These are phyloP conservation scores for Muntiacus muntjak DNA, from an alignment of 2,113 vertebrate genomes.

Conservation along the genomic window DNA sequence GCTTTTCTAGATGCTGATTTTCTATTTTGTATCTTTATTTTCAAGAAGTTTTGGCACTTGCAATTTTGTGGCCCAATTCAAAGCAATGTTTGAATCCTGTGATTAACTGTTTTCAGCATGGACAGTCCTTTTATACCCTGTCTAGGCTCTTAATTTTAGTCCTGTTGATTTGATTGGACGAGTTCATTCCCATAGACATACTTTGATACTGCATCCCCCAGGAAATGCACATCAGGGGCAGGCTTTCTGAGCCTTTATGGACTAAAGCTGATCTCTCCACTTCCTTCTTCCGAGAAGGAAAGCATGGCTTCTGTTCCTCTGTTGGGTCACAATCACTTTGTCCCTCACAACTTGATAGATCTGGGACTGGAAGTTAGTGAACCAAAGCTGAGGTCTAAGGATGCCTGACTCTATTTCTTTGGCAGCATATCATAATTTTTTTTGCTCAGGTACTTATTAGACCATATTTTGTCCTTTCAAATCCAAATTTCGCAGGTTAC, in stretches of 20 bases:
- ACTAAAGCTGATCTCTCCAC: not conserved
- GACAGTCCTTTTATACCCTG: not conserved
- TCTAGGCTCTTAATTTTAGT: not conserved
- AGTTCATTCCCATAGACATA: not conserved
- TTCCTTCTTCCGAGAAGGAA: not conserved
- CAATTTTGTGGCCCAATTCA: not conserved
- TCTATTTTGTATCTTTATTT: not conserved
- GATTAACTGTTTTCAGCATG: not conserved
- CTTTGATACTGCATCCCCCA: rapidly evolving
- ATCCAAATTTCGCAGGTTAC: not conserved
- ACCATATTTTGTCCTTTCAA: not conserved
- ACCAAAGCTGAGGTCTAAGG: not conserved
- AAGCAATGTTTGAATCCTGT: not conserved
- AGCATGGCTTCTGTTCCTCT: not conserved
- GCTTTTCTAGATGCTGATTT: not conserved
- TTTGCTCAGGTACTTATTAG: not conserved
- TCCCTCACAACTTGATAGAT: not conserved
- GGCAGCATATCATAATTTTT: not conserved
- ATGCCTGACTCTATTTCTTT: not conserved
- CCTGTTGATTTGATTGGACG: not conserved
- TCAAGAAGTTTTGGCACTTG: not conserved
- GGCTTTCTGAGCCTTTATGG: not conserved
- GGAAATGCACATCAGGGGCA: not conserved
- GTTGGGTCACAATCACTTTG: not conserved
- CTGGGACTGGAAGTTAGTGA: not conserved